Evolutionary conservation across 2,113 vertebrate genomes (phyloP).

Genomic region (Cyphomyrus plagiostoma): DNA sequence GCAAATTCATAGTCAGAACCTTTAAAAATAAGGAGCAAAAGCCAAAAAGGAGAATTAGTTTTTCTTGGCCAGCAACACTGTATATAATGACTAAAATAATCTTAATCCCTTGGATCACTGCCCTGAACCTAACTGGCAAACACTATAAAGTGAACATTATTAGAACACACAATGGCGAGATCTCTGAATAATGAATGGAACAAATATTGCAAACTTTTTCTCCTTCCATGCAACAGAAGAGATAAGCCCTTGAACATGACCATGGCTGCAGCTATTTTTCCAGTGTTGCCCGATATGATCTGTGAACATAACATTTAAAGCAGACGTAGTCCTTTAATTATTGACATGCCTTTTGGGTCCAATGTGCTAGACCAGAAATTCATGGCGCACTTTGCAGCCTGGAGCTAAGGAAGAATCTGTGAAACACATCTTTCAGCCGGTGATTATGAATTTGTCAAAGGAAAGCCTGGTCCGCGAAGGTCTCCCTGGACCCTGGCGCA

Average conservation of each 20-base stretch:
- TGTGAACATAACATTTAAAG: conserved; percentile 31
- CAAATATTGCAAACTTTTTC: conserved; percentile 7
- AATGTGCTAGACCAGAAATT: conserved; percentile 27
- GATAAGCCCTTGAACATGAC: not conserved
- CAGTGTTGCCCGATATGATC: conserved; percentile 13
- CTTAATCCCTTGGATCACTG: conserved; percentile 1
- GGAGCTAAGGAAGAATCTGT: conserved; percentile 26
- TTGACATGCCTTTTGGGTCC: conserved; percentile 16
- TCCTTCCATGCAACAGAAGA: not conserved
- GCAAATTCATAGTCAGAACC: not conserved
- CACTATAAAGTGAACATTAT: conserved; percentile 10
- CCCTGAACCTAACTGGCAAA: conserved; percentile 7
- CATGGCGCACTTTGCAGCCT: conserved; percentile 10
- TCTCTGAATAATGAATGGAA: not conserved
- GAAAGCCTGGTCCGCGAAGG: conserved; percentile 21
- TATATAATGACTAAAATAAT: not conserved
- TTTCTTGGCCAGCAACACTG: not conserved
- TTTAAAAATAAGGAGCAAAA: not conserved
- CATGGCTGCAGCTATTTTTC: not conserved
- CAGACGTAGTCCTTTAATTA: conserved; percentile 26
- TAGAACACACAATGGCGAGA: not conserved
- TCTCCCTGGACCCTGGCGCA: conserved; percentile 24
- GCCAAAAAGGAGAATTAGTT: conserved; percentile 3
- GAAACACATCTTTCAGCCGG: conserved; percentile 15
- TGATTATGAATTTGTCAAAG: conserved; percentile 20